These are phyloP conservation scores for Drosophila lini DNA, from an alignment of 1,140 invertebrate species.

Conservation along the genomic window DNA sequence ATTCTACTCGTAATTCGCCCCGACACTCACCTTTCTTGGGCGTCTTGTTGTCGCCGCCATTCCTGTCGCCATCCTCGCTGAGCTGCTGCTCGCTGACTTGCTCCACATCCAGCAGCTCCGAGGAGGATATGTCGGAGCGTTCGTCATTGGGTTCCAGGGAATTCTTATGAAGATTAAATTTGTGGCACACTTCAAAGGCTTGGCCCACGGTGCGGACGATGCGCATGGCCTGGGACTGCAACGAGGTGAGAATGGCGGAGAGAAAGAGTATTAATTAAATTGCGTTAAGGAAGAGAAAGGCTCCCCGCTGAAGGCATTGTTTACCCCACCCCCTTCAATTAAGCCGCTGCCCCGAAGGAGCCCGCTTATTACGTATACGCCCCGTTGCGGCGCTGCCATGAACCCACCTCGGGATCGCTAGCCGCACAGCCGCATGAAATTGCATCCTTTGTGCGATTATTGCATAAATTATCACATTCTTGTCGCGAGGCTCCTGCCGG, in stretches of 20 bases:
- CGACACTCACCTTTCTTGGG: constrained; percentile 86
- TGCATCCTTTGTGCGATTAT: constrained; percentile 73
- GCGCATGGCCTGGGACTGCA: constrained; percentile 98
- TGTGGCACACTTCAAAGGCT: constrained; percentile 99
- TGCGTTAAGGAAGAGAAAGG: constrained; percentile 4
- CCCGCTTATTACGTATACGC: constrained; percentile 60
- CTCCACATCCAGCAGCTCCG: constrained; percentile 85
- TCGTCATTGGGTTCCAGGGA: constrained; percentile 87
- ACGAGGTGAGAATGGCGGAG: constrained; percentile 62
- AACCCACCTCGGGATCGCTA: constrained; percentile 74
- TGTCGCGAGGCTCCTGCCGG: background rate
- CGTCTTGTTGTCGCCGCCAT: constrained; percentile 69
- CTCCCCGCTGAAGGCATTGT: constrained; percentile 26
- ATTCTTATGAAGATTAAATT: constrained; percentile 88
- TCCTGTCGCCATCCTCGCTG: constrained; percentile 87
- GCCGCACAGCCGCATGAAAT: constrained; percentile 58
- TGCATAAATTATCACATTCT: constrained; percentile 77
- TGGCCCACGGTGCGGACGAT: constrained; percentile 99
- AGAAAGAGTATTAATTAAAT: constrained; percentile 34
- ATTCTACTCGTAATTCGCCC: background rate
- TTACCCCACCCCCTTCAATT: too few relatives aligned
- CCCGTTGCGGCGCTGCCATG: constrained; percentile 18
- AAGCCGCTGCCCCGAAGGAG: constrained; percentile 28
- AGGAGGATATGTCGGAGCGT: constrained; percentile 87
- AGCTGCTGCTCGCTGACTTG: constrained; percentile 85